Percentiles rank a stretch among this genome's conserved stretches.
Evolutionary conservation across 35 echinoderm and acorn worm genomes (phyloP).

Genomic region (Antedon bifida): DNA sequence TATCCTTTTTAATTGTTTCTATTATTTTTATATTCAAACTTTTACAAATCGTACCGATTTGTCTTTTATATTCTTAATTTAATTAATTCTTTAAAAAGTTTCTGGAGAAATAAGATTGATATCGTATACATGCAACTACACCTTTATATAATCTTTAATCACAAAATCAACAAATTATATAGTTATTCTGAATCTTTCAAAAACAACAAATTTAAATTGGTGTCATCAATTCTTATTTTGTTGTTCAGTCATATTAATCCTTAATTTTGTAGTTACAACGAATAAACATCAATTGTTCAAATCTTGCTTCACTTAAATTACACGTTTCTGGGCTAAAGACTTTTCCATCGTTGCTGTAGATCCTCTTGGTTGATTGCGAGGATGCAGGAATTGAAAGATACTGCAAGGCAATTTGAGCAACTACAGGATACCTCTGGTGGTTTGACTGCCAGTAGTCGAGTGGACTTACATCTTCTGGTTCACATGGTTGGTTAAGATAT

Average conservation of each 20-base stretch:
- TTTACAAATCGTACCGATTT: no score
- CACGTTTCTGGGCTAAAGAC: neutral
- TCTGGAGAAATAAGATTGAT: no score
- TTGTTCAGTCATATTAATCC: neutral
- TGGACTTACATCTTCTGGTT: conserved; percentile 14
- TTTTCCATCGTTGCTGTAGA: neutral
- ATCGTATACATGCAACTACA: no score
- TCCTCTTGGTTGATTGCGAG: neutral
- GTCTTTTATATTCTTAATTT: no score
- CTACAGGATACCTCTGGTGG: neutral
- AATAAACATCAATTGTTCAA: conserved; percentile 29
- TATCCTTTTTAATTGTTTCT: no score
- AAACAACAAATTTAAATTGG: no score
- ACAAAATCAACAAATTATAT: no score
- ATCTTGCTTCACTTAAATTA: neutral
- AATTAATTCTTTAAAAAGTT: no score
- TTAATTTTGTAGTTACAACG: conserved; percentile 7
- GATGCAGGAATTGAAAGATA: conserved; percentile 17
- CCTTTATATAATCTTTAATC: no score
- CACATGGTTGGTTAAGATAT: conserved; percentile 8
- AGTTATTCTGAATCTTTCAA: no score
- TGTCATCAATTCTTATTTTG: no score
- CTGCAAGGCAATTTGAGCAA: neutral
- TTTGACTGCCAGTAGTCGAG: conserved; percentile 17
- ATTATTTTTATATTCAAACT: no score